A percentile compares a stretch with the other conserved stretches of the same genome.
Conservation (phyloP, 2,113 vertebrate genomes). For the Sialia sialis region DNA sequence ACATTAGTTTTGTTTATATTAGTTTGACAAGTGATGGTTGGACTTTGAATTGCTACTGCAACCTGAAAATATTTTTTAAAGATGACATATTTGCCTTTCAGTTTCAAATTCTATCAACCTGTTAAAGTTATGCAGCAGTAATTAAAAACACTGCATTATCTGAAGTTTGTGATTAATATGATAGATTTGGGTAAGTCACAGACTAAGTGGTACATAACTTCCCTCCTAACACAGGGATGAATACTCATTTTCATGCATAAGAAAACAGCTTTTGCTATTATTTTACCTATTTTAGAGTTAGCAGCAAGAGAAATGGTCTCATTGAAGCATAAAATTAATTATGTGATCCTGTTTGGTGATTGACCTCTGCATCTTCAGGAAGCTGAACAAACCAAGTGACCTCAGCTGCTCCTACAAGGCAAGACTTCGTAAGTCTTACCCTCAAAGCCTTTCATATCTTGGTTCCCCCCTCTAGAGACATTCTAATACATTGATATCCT, state of each 20-base stretch:
- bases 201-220: fast-evolving
- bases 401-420: not conserved
- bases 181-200: not conserved
- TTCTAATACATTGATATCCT: not conserved
- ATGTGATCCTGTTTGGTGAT: not conserved
- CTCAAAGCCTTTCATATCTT: not conserved
- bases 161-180: not conserved
- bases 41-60: not conserved
- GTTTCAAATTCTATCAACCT: not conserved
- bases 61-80: not conserved
- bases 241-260: not conserved
- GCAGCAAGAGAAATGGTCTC: not conserved
- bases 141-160: not conserved
- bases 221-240: not conserved
- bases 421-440: not conserved
- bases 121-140: not conserved
- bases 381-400: not conserved
- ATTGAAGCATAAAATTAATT: not conserved
- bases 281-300: not conserved
- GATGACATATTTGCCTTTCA: not conserved
- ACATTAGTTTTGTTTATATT: not conserved
- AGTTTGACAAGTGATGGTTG: not conserved
- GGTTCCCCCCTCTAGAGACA: not conserved
- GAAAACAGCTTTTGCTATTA: not conserved
- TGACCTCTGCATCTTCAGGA: not conserved